phyloP scores from a whole-genome alignment of 2,113 vertebrate genomes.

The Microcebus murinus region DNA sequence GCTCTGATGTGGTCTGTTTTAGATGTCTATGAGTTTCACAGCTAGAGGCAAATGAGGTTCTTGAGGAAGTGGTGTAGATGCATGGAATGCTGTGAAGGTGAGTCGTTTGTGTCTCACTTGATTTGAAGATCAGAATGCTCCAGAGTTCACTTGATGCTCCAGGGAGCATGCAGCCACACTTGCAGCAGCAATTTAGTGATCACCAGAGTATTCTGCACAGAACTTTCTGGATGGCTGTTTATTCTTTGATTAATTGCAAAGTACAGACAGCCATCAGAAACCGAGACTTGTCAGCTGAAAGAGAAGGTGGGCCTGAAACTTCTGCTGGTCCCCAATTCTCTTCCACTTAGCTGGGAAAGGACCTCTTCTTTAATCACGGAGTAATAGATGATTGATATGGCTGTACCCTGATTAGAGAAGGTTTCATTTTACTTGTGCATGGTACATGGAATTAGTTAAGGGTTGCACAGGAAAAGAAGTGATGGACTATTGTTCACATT shows the following conservation, averaged over 20 bases:
- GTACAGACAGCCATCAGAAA: constrained; percentile 47
- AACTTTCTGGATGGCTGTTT: constrained; percentile 22
- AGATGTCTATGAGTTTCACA: not conserved
- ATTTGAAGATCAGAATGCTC: not conserved
- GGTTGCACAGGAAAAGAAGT: constrained; percentile 86
- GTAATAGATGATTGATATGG: constrained; percentile 87
- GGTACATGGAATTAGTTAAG: constrained; percentile 88
- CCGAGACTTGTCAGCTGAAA: constrained; percentile 52
- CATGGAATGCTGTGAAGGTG: not conserved
- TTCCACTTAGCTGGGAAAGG: constrained; percentile 76
- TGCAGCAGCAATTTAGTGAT: not conserved
- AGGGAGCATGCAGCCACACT: not conserved
- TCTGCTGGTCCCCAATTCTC: constrained; percentile 77
- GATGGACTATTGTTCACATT: constrained; percentile 89
- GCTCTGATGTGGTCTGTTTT: not conserved
- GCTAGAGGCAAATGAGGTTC: not conserved
- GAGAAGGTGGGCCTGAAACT: constrained; percentile 71
- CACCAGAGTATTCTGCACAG: not conserved
- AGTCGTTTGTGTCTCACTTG: not conserved
- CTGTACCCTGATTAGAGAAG: constrained; percentile 84
- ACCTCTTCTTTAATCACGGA: constrained; percentile 81
- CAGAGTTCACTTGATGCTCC: not conserved
- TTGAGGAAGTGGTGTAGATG: not conserved
- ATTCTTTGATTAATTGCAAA: constrained; percentile 16
- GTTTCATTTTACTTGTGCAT: constrained; percentile 87